A percentile compares a stretch with the other conserved stretches of the same genome.
Evolutionary conservation across 1,140 invertebrate genomes (phyloP).

Genomic region (Ptiloglossa arizonensis): DNA sequence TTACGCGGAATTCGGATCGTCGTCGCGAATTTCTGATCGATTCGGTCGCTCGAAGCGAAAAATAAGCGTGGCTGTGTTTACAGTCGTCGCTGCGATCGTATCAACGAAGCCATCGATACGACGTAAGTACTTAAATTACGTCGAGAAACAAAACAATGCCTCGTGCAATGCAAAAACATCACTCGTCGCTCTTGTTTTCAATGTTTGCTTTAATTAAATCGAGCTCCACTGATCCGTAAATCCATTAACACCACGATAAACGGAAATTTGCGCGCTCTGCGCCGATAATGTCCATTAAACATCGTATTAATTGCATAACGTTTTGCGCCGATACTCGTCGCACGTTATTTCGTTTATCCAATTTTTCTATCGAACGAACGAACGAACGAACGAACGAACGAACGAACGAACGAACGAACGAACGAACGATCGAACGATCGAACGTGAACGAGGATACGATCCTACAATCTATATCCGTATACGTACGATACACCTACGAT

Average conservation of each 20-base stretch:
- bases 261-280: constrained; percentile 1
- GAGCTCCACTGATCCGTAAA: constrained; percentile 2
- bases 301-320: constrained; percentile 21
- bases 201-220: background rate
- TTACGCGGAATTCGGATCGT: too few species aligned
- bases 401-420: too few species aligned
- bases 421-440: too few species aligned
- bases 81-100: background rate
- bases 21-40: too few species aligned
- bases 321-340: background rate
- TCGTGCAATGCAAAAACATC: background rate
- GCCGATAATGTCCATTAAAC: background rate
- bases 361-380: too few species aligned
- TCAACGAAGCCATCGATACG: constrained; percentile 2
- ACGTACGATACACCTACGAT: too few species aligned
- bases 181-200: background rate
- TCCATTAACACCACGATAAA: constrained; percentile 23
- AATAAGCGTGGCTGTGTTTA: background rate
- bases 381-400: too few species aligned
- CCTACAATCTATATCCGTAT: too few species aligned
- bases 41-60: background rate
- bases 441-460: too few species aligned
- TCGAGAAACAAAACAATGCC: background rate
- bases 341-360: too few species aligned
- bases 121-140: background rate